A percentile compares a stretch with the other conserved stretches of the same genome.
These are phyloP conservation scores for Kryptopterus vitreolus DNA, from an alignment of 2,797 vertebrate species.

Conservation along the genomic window DNA sequence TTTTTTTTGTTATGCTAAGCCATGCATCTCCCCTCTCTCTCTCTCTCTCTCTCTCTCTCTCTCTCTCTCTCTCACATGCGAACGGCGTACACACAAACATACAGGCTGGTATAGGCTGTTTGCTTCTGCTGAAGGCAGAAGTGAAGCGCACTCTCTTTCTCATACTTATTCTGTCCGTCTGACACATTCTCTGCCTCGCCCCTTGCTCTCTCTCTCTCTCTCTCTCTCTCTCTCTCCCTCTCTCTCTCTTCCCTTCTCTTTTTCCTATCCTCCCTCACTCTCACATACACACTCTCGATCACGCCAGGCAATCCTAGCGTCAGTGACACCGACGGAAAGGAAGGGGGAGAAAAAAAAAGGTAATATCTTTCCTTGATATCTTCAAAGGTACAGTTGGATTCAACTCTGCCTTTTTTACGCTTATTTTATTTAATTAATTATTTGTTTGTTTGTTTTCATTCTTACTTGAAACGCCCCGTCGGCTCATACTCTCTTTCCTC, in stretches of 20 bases:
- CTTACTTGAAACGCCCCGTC: not conserved
- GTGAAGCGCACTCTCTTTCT: not conserved
- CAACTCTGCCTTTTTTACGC: not conserved
- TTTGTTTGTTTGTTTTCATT: not conserved
- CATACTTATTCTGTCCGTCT: not conserved
- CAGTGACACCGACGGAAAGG: slow-evolving; percentile 50
- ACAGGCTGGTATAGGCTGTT: not conserved
- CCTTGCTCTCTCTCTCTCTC: not conserved
- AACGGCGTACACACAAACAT: not conserved
- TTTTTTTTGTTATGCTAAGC: slow-evolving; percentile 73
- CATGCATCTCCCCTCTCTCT: slow-evolving; percentile 59
- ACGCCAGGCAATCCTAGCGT: slow-evolving; percentile 59
- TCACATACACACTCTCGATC: slow-evolving; percentile 50
- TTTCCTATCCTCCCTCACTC: not conserved
- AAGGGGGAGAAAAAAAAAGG: slow-evolving; percentile 55
- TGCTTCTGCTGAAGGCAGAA: not conserved
- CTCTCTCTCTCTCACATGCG: not conserved
- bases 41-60: not conserved
- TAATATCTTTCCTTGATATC: slow-evolving; percentile 49
- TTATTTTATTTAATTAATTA: no score
- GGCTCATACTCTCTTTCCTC: not conserved
- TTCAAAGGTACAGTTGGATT: slow-evolving; percentile 64
- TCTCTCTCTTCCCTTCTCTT: not conserved
- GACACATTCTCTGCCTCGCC: not conserved
- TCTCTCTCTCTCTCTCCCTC: not conserved